Base-by-base conservation (phyloP, 2,113 vertebrate species). In the Oryctolagus cuniculus region DNA sequence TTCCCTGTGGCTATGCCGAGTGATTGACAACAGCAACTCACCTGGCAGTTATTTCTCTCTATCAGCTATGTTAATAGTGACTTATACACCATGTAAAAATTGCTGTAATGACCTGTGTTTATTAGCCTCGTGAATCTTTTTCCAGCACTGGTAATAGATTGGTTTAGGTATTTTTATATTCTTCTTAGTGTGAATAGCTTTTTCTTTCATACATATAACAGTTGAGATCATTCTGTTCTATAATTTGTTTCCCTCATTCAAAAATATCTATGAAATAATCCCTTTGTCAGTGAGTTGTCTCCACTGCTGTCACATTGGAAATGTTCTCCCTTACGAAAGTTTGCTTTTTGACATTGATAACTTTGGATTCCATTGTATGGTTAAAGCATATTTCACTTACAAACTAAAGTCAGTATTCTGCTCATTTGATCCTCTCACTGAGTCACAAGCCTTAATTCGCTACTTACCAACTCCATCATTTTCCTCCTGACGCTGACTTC, bases 341-440 rank as follows among this genome's bases (percentile, higher is more conserved):
- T 31, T 36, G 3, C 3, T 36, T 38, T 74, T 78, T 82, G 29
- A 4, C n/a, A 25, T 55, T 11, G 11, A 78, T 83, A 31, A 67
- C 21, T 95, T 82, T 79, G 13, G 10, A 85, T 85, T 93, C 2
- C 3, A 69, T 27, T 19, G 2, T 83, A n/a, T 74, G 19, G n/a
- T 80, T 70, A 22, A 87, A 80, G 12, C 11, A n/a, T 49, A 74
- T 15, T 83, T 69, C 3, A 38, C 49, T 77, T 80, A 64, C 1
- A 6, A 94, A 77, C n/a, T 70, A 72, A 86, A 96, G 70, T 94
- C 24, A 93, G 34, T 38, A 51, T 80, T 81, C 70, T 85, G 63
- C 10, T 66, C 19, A 75, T 64, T 86, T 38, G 12, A 11, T n/a
- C 31, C 7, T 85, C 91, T 89, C 6, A 70, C 5, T 64, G 19